Base-by-base conservation (phyloP, 2,888 invertebrate genomes). In the Temnothorax ravouxi region DNA sequence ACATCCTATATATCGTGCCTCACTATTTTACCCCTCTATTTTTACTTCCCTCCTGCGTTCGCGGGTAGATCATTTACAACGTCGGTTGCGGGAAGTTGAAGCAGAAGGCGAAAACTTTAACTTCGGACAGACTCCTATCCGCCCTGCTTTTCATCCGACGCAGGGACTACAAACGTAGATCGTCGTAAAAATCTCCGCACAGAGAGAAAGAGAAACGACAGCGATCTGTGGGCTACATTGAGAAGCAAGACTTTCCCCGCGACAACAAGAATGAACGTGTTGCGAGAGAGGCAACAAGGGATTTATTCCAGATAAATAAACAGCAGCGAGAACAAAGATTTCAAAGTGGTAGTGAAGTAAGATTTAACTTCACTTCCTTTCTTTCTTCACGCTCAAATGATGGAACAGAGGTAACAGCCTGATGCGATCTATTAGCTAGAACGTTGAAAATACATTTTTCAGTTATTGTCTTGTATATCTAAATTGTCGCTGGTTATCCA, bases 61-160 rank as follows among this genome's bases (percentile, higher is more conserved):
- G 59, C 59, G 56, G 79, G 71, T 71, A 34, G 71, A 79, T 79
- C 71, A 71, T 79, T 79, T 79, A 71, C 71, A 79, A 79, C 79
- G 59, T 59, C 47, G 71, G 29, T 77, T 44, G 67, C 67, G 54
- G 11, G 4, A 79, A 71, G 71, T 79, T 79, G 21, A 15, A 54
- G 77, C 77, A 41, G 59, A 77, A 67, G 69, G 34, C 81, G 62
- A 71, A 82, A 59, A 77, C 75, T 64, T 52, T 47, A 80, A 72
- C 80, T 74, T 47, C 47, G 59, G 29, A 75, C 61, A 54, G 52
- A 18, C 52, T 62, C 47, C 29, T 47, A 44, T 62, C 62, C 29
- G 47, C 34, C 34, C 6, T 75, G 62, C 44, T 38, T 81, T 75
- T 71, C 71, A 71, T 79, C 34, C 44, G 34, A 47, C 69, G 59